phyloP scores from a whole-genome alignment of 2,113 vertebrate genomes.

The Pleuronectes platessa region DNA sequence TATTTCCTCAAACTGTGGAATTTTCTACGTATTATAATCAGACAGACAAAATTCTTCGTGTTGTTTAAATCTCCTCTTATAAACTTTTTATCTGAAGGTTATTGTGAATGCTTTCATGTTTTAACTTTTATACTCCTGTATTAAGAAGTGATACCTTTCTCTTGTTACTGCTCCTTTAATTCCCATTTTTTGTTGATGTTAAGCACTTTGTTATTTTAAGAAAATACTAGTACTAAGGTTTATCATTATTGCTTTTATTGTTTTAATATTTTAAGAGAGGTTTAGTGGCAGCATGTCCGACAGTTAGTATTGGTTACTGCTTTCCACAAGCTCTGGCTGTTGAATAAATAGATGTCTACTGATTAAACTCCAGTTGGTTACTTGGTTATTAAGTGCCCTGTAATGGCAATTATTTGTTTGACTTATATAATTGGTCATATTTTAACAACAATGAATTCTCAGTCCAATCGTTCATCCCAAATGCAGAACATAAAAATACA shows the following conservation, averaged over 20 bases:
- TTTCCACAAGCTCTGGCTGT: background rate
- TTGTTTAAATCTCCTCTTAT: too few relatives aligned
- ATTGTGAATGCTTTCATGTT: too few relatives aligned
- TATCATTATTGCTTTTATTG: too few relatives aligned
- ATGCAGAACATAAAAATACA: too few relatives aligned
- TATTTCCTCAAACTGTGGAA: too few relatives aligned
- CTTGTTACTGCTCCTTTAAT: background rate
- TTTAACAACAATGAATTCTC: too few relatives aligned
- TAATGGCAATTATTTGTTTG: background rate
- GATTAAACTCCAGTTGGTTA: too few relatives aligned
- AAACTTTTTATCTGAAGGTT: too few relatives aligned
- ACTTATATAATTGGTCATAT: background rate
- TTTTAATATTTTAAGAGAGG: background rate
- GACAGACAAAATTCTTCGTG: too few relatives aligned
- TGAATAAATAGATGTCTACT: too few relatives aligned
- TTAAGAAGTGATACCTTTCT: background rate
- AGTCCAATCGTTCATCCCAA: too few relatives aligned
- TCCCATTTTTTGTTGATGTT: background rate
- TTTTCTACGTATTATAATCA: too few relatives aligned
- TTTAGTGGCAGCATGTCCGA: background rate
- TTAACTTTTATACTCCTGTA: background rate
- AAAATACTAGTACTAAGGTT: background rate
- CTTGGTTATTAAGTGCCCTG: background rate
- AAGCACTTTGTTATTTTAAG: background rate
- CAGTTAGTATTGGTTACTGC: background rate